phyloP scores from a whole-genome alignment of 2,797 vertebrate genomes.

The Taeniopygia guttata region DNA sequence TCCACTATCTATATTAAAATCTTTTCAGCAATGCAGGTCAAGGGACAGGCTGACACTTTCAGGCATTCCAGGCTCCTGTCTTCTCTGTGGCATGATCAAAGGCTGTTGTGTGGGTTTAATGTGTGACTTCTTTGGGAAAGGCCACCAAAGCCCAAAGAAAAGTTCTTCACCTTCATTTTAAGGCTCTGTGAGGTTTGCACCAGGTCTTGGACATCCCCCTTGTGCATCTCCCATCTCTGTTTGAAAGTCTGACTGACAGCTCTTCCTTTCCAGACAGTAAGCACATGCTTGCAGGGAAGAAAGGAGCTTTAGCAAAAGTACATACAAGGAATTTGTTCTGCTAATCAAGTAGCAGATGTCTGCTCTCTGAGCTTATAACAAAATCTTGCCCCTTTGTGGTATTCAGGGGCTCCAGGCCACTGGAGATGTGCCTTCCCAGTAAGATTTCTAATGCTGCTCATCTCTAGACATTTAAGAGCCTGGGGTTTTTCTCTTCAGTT shows the following conservation, averaged over 20 bases:
- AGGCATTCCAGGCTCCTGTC: accelerated
- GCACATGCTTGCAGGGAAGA: not conserved
- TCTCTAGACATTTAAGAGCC: slow-evolving; percentile 15
- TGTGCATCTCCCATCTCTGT: not conserved
- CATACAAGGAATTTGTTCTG: not conserved
- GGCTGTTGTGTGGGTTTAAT: not conserved
- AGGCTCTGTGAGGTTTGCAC: not conserved
- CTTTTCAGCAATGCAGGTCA: not conserved
- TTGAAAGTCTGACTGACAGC: not conserved
- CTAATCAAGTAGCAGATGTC: not conserved
- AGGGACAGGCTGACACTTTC: not conserved
- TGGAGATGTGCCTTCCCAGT: not conserved
- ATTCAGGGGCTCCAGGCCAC: not conserved
- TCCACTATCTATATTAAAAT: not conserved
- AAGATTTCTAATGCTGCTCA: not conserved
- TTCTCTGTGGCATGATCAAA: not conserved
- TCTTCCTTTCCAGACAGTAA: not conserved
- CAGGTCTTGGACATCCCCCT: not conserved
- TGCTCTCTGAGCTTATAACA: not conserved
- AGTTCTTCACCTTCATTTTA: not conserved
- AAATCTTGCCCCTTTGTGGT: not conserved
- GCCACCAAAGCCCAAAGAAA: not conserved
- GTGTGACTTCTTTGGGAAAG: not conserved
- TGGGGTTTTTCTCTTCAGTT: not conserved
- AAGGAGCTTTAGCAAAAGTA: not conserved